Percentiles rank a stretch among this genome's conserved stretches.
phyloP scores from a whole-genome alignment of 2,797 vertebrate species.

The Halcyon chelicuti region DNA sequence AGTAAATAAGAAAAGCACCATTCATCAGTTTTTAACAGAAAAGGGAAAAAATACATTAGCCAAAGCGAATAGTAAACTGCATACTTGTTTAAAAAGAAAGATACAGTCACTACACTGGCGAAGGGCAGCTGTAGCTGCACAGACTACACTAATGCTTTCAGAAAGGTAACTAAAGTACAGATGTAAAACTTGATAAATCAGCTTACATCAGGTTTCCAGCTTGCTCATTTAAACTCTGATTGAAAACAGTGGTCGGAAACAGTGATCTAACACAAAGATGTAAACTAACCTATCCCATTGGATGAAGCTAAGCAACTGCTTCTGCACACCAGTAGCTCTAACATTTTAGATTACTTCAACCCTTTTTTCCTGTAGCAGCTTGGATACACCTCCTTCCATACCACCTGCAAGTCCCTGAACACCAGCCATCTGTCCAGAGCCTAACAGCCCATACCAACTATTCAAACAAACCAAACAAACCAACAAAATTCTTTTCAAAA shows the following conservation, averaged over 20 bases:
- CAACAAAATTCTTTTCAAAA: background rate
- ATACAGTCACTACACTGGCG: background rate
- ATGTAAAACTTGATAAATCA: background rate
- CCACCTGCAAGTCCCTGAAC: background rate
- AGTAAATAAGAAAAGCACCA: background rate
- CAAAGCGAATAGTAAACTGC: background rate
- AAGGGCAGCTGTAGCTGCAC: background rate
- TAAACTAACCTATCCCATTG: background rate
- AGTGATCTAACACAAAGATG: background rate
- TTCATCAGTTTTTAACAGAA: constrained; percentile 20
- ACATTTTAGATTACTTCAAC: background rate
- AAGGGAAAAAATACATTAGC: background rate
- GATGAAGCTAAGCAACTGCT: background rate
- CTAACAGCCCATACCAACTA: background rate
- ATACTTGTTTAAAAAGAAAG: background rate
- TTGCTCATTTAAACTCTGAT: background rate
- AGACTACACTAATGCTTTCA: background rate
- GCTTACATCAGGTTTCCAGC: background rate
- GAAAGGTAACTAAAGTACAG: background rate
- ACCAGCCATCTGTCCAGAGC: background rate
- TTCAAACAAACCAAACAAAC: no score
- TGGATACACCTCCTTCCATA: background rate
- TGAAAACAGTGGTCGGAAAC: background rate
- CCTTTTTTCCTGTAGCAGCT: background rate
- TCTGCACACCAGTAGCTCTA: background rate